These are phyloP conservation scores for Chrysolina americana DNA, from an alignment of 2,888 invertebrate genomes.

Conservation along the genomic window DNA sequence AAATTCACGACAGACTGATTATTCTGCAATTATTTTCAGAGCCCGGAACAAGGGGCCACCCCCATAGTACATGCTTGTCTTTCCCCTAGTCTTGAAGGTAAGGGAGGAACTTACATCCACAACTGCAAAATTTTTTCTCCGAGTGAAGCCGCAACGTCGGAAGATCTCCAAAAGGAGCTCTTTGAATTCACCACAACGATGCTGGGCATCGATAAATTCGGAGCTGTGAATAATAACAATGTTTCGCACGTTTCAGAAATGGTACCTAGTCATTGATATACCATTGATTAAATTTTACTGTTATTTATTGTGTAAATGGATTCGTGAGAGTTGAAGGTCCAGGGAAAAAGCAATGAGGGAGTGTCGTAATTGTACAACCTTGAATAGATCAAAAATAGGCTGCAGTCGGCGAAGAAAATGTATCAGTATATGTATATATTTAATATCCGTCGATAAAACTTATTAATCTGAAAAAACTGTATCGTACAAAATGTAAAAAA, in stretches of 20 bases:
- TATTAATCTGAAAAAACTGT: too few relatives aligned
- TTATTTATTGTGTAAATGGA: neutral
- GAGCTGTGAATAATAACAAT: slow-evolving; percentile 51
- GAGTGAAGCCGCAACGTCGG: slow-evolving; percentile 70
- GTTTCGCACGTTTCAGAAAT: neutral
- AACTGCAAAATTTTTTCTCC: slow-evolving; percentile 79
- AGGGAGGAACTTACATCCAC: slow-evolving; percentile 86
- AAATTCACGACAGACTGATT: neutral
- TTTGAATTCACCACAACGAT: slow-evolving; percentile 79
- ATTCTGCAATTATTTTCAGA: slow-evolving; percentile 69
- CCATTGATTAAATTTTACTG: neutral
- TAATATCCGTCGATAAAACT: too few relatives aligned
- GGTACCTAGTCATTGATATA: too few relatives aligned
- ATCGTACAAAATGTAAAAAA: too few relatives aligned
- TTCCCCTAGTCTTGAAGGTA: slow-evolving; percentile 79
- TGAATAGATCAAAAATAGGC: too few relatives aligned
- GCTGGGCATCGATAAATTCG: slow-evolving; percentile 72
- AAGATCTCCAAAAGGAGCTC: slow-evolving; percentile 75
- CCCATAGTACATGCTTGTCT: slow-evolving; percentile 85
- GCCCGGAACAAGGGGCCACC: slow-evolving; percentile 84
- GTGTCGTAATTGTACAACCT: too few relatives aligned
- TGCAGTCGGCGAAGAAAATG: too few relatives aligned
- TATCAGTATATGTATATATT: too few relatives aligned
- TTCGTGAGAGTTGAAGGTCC: too few relatives aligned
- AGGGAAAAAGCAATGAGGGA: too few relatives aligned